These are phyloP conservation scores for Pseudomyrmex pallidus DNA, from an alignment of 1,140 invertebrate genomes.

Conservation along the genomic window DNA sequence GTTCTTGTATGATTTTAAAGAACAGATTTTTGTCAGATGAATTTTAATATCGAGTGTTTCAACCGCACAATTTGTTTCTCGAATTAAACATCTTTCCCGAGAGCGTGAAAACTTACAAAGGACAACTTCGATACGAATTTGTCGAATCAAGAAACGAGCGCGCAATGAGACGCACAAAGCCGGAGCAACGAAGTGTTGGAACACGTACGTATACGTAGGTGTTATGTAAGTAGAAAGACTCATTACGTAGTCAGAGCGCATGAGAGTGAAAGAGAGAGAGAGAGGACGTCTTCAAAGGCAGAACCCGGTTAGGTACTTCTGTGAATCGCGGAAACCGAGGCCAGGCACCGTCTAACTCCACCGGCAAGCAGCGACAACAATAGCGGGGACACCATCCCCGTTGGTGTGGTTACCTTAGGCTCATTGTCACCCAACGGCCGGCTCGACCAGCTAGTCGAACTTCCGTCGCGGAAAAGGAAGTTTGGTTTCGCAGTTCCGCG, in stretches of 20 bases:
- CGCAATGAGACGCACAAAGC: constrained; percentile 31
- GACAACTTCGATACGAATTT: constrained; percentile 53
- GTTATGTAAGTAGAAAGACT: constrained; percentile 63
- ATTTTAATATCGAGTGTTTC: background rate
- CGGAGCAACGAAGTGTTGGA: constrained; percentile 51
- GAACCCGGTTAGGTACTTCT: constrained; percentile 49
- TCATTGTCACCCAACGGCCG: constrained; percentile 66
- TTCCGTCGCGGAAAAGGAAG: constrained; percentile 71
- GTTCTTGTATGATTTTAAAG: too few relatives aligned
- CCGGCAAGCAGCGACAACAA: constrained; percentile 50
- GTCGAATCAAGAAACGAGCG: constrained; percentile 51
- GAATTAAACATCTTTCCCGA: constrained; percentile 40
- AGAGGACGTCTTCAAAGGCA: constrained; percentile 58
- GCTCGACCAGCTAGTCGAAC: constrained; percentile 52
- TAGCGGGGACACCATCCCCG: constrained; percentile 35
- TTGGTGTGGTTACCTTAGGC: constrained; percentile 64
- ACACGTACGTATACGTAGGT: constrained; percentile 5
- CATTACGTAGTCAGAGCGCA: constrained; percentile 61
- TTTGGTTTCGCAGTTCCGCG: constrained; percentile 49
- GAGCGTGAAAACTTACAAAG: constrained; percentile 20
- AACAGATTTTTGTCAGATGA: too few relatives aligned
- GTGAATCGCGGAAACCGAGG: constrained; percentile 60
- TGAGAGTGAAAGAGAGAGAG: background rate
- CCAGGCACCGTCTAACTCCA: constrained; percentile 61
- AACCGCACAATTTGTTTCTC: background rate